Conservation (phyloP, 2,113 vertebrate species). For the Rhabdomys dilectus region DNA sequence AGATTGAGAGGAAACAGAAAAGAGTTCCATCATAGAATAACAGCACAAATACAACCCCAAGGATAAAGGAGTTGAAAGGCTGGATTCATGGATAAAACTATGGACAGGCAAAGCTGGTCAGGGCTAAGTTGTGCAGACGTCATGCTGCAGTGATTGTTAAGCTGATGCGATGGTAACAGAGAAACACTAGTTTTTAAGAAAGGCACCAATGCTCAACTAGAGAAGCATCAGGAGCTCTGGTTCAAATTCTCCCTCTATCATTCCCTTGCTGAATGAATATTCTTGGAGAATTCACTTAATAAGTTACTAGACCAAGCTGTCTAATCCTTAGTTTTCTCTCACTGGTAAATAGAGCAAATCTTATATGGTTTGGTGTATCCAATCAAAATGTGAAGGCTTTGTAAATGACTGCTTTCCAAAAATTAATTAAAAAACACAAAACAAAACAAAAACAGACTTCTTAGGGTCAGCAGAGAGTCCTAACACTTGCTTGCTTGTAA, state of each 20-base stretch:
- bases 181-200: not conserved
- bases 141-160: not conserved
- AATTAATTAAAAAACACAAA: not conserved
- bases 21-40: not conserved
- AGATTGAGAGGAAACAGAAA: constrained; percentile 30
- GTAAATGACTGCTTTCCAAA: constrained; percentile 59
- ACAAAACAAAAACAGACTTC: not conserved
- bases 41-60: not conserved
- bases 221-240: not conserved
- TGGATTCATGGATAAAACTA: not conserved
- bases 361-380: constrained; percentile 7
- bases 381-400: constrained; percentile 73
- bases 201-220: not conserved
- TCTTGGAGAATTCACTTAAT: constrained; percentile 37
- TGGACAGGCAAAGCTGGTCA: not conserved
- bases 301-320: constrained; percentile 15
- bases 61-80: constrained; percentile 31
- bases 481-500: constrained; percentile 13
- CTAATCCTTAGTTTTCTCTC: constrained; percentile 16
- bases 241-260: constrained; percentile 47
- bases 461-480: constrained; percentile 40
- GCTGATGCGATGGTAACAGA: not conserved
- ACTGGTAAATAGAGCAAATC: not conserved
- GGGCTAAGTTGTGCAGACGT: not conserved
- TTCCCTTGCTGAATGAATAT: constrained; percentile 35